phyloP scores from a whole-genome alignment of 2,113 vertebrate species.

The Leiothrix lutea region DNA sequence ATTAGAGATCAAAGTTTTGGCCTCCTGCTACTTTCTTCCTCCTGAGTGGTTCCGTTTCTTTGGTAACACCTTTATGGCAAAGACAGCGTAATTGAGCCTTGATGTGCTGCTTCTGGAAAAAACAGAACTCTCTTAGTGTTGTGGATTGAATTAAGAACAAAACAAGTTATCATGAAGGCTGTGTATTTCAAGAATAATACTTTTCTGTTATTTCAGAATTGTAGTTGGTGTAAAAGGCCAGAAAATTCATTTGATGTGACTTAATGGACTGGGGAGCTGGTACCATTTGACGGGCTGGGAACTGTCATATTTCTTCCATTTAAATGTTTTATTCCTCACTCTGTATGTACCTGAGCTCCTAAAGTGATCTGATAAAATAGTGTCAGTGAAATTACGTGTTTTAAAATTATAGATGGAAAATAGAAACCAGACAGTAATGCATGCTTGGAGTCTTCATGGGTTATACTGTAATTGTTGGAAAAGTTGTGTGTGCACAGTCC shows the following conservation, averaged over 20 bases:
- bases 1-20: background rate
- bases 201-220: background rate
- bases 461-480: background rate
- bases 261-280: background rate
- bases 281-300: background rate
- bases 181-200: background rate
- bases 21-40: background rate
- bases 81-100: background rate
- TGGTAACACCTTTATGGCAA: background rate
- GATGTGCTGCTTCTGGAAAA: background rate
- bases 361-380: background rate
- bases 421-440: background rate
- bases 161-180: background rate
- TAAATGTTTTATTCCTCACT: background rate
- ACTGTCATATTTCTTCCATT: background rate
- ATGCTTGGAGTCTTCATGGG: background rate
- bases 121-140: background rate
- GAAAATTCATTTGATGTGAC: background rate
- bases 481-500: background rate
- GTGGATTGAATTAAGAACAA: background rate
- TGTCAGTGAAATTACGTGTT: background rate
- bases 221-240: background rate
- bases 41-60: background rate
- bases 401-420: background rate
- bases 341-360: background rate